A percentile compares a stretch with the other conserved stretches of the same genome.
Evolutionary conservation across 1,140 invertebrate species (phyloP).

Genomic region (Scaptomyza graminum): DNA sequence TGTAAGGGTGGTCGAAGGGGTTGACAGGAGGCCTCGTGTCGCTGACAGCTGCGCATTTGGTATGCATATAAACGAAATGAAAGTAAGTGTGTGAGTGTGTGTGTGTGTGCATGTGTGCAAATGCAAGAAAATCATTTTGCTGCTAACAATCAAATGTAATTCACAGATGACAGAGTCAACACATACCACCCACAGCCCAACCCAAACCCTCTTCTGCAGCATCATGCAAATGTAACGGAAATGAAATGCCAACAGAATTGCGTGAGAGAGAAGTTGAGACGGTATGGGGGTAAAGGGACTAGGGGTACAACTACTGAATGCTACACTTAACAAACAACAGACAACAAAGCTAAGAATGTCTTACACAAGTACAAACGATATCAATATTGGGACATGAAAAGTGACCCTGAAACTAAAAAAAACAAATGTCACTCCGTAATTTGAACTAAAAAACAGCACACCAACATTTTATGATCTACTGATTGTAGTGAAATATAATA

Average conservation of each 20-base stretch:
- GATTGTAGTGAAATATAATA: too few species aligned
- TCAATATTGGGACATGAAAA: not conserved
- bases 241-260: constrained; percentile 35
- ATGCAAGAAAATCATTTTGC: constrained; percentile 61
- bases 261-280: too few species aligned
- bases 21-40: constrained; percentile 38
- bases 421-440: too few species aligned
- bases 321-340: not conserved
- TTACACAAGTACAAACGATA: not conserved
- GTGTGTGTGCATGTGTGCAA: not conserved
- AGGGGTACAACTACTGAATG: not conserved
- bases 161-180: constrained; percentile 57
- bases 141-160: constrained; percentile 74
- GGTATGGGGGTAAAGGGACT: not conserved
- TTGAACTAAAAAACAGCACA: too few species aligned
- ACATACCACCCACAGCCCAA: not conserved
- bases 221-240: constrained; percentile 68
- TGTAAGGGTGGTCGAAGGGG: not conserved
- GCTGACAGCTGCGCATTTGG: constrained; percentile 48
- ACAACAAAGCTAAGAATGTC: too few species aligned
- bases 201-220: not conserved
- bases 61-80: constrained; percentile 23
- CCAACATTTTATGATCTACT: too few species aligned
- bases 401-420: too few species aligned
- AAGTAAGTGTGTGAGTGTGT: not conserved